Conservation (phyloP, 2,113 vertebrate species). For the Ictalurus punctatus region DNA sequence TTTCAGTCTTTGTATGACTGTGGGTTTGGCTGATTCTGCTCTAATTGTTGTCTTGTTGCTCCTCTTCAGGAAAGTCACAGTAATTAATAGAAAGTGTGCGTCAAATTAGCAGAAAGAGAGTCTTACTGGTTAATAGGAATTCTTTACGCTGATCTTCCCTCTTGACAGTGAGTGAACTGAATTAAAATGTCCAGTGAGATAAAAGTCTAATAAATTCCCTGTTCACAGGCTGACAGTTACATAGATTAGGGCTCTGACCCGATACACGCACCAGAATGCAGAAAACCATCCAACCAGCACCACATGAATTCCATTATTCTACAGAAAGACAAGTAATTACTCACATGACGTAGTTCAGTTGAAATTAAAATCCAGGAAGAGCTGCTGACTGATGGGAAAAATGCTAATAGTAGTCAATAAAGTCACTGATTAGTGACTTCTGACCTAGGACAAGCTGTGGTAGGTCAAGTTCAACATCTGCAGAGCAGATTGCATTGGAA, state of each 20-base stretch:
- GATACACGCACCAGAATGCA: conserved; percentile 51
- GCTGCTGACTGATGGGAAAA: conserved; percentile 65
- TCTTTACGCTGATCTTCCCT: conserved; percentile 11
- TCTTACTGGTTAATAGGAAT: neutral
- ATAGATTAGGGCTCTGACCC: conserved; percentile 63
- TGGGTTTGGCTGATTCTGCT: neutral
- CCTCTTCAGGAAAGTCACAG: neutral
- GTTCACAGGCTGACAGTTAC: conserved; percentile 60
- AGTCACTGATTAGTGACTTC: conserved; percentile 63
- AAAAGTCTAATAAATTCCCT: conserved; percentile 60
- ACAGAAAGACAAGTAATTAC: conserved; percentile 55
- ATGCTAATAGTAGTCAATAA: conserved; percentile 56
- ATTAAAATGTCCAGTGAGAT: conserved; percentile 47
- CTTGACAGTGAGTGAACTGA: conserved; percentile 59
- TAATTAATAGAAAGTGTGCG: neutral
- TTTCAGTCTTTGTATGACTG: neutral
- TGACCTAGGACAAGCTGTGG: conserved; percentile 59
- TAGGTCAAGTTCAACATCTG: conserved; percentile 68
- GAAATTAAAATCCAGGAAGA: conserved; percentile 66
- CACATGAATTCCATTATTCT: conserved; percentile 54
- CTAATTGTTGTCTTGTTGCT: neutral
- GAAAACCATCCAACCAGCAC: conserved; percentile 31
- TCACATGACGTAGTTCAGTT: conserved; percentile 57
- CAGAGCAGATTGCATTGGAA: conserved; percentile 57
- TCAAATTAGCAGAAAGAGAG: neutral